Percentiles rank a stretch among this genome's conserved stretches.
phyloP scores from a whole-genome alignment of 2,797 vertebrate genomes.

The Phoxinus dragarum region DNA sequence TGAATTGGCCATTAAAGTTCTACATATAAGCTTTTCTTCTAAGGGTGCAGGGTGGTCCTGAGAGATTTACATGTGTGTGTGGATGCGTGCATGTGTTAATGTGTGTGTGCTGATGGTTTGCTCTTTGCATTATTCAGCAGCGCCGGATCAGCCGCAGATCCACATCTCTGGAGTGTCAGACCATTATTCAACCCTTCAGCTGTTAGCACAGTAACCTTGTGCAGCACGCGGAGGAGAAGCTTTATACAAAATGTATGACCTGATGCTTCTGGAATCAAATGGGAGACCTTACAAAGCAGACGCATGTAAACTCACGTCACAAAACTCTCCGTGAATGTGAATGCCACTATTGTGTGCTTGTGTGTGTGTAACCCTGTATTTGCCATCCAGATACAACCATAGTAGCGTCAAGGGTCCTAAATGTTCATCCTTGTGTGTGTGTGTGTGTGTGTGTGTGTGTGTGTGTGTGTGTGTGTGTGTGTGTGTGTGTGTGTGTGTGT shows the following conservation, averaged over 20 bases:
- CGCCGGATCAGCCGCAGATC: constrained; percentile 30
- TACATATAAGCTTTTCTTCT: not conserved
- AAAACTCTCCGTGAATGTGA: constrained; percentile 2
- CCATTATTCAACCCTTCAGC: constrained; percentile 57
- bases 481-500: not conserved
- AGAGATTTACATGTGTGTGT: not conserved
- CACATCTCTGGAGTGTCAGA: constrained; percentile 55
- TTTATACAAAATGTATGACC: constrained; percentile 53
- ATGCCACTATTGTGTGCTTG: not conserved
- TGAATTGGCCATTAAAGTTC: not conserved
- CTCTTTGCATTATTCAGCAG: constrained; percentile 54
- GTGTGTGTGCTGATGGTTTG: not conserved
- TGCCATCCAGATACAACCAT: not conserved
- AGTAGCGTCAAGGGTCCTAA: not conserved
- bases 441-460: constrained; percentile 11
- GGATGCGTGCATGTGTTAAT: not conserved
- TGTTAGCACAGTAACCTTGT: constrained; percentile 61
- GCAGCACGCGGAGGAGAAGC: constrained; percentile 20
- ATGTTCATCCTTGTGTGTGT: not conserved
- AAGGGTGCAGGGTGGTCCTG: not conserved
- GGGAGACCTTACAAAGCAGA: not conserved
- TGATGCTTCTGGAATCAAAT: constrained; percentile 28
- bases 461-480: not conserved
- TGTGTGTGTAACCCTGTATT: not conserved
- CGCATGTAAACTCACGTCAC: not conserved